Conservation (phyloP, 1,140 invertebrate species). For the Rhagoletis zephyria region DNA sequence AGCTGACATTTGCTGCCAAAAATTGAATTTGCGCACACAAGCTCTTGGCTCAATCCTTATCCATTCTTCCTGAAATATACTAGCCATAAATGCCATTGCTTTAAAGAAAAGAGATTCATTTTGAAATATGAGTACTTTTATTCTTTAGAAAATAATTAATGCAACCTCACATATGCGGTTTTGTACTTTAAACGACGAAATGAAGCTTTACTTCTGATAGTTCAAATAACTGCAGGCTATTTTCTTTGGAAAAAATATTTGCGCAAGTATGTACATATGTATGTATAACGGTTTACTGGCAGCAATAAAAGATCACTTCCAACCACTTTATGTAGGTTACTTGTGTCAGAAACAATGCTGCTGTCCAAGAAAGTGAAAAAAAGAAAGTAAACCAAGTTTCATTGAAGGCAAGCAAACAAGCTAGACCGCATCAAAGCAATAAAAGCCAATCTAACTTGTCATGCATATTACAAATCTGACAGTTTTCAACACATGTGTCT, state of each 20-base stretch:
- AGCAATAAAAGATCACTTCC: neutral
- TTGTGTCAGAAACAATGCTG: neutral
- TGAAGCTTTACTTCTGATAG: neutral
- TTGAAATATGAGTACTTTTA: too few species aligned
- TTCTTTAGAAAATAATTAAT: too few species aligned
- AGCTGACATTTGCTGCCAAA: too few species aligned
- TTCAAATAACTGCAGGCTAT: slow-evolving; percentile 2
- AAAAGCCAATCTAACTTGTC: slow-evolving; percentile 55
- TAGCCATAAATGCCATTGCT: too few species aligned
- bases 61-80: too few species aligned
- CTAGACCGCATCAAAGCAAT: slow-evolving; percentile 53
- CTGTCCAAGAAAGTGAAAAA: neutral
- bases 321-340: neutral
- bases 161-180: too few species aligned
- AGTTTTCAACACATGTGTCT: neutral
- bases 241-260: neutral
- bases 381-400: neutral
- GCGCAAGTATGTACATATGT: neutral
- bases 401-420: neutral
- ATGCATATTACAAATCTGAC: neutral
- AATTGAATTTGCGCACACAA: too few species aligned
- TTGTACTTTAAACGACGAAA: too few species aligned
- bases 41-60: too few species aligned
- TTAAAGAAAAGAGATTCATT: too few species aligned
- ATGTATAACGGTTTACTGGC: neutral